These are phyloP conservation scores for Pterois miles DNA, from an alignment of 2,797 vertebrate genomes.

Conservation along the genomic window DNA sequence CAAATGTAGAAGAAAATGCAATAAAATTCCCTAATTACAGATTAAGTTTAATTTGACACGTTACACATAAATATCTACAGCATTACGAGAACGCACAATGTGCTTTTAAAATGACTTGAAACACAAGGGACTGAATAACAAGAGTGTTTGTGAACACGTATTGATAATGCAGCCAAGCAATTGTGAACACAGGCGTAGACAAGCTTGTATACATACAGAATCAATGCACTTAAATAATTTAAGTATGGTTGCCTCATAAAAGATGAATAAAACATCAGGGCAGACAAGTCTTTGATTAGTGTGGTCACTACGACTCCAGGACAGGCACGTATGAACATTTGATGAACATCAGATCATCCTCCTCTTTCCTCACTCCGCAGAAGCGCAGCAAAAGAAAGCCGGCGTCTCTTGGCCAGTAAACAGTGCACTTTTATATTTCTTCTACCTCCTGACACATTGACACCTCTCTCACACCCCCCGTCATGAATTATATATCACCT, in stretches of 20 bases:
- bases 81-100: background rate
- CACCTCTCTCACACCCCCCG: slow-evolving; percentile 80
- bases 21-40: background rate
- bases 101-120: slow-evolving; percentile 25
- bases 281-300: slow-evolving; percentile 83
- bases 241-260: slow-evolving; percentile 78
- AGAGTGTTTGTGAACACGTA: slow-evolving; percentile 53
- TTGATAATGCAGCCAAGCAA: slow-evolving; percentile 63
- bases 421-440: slow-evolving; percentile 85
- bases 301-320: slow-evolving; percentile 71
- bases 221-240: slow-evolving; percentile 85
- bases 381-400: slow-evolving; percentile 65
- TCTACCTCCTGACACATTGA: slow-evolving; percentile 87
- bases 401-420: slow-evolving; percentile 83
- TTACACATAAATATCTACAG: background rate
- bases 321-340: slow-evolving; percentile 79
- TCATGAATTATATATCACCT: slow-evolving; percentile 88
- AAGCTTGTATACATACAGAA: slow-evolving; percentile 81
- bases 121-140: slow-evolving; percentile 54
- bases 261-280: slow-evolving; percentile 81
- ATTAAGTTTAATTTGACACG: background rate
- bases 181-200: slow-evolving; percentile 62
- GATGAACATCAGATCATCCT: slow-evolving; percentile 74
- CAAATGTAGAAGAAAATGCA: too few relatives aligned
- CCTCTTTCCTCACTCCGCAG: slow-evolving; percentile 56